phyloP scores from a whole-genome alignment of 2,888 invertebrate genomes.

The Biston stratarius region DNA sequence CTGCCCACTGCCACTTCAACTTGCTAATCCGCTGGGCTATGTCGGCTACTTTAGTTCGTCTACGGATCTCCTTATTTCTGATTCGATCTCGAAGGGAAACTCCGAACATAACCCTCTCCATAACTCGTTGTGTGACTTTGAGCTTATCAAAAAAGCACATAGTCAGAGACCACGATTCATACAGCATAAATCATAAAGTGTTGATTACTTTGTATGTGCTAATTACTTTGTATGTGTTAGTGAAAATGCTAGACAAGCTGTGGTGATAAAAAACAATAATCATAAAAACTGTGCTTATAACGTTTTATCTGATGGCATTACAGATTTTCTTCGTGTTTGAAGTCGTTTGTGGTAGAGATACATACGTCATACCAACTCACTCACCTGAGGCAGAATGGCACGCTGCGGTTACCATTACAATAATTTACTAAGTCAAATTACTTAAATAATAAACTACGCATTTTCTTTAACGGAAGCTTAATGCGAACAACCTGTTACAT shows the following conservation, averaged over 20 bases:
- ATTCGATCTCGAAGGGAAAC: too few relatives aligned
- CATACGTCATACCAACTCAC: neutral
- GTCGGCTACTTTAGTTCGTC: too few relatives aligned
- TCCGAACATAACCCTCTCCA: too few relatives aligned
- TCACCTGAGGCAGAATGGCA: slow-evolving; percentile 7
- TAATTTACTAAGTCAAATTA: slow-evolving; percentile 23
- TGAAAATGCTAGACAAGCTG: neutral
- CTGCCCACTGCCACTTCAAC: too few relatives aligned
- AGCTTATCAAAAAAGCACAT: too few relatives aligned
- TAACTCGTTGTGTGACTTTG: too few relatives aligned
- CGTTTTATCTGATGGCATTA: neutral
- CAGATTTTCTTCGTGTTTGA: neutral
- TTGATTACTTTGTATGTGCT: neutral
- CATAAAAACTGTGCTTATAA: neutral
- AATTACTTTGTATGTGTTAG: neutral
- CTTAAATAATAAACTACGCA: slow-evolving; percentile 28
- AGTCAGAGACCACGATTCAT: too few relatives aligned
- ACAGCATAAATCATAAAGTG: too few relatives aligned
- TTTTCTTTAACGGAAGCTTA: slow-evolving; percentile 48
- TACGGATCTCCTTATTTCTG: too few relatives aligned
- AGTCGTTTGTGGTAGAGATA: slow-evolving; percentile 2
- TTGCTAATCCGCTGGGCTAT: too few relatives aligned
- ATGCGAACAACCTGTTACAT: slow-evolving; percentile 50
- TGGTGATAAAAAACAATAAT: slow-evolving; percentile 3
- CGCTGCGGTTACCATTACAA: slow-evolving; percentile 15